Evolutionary conservation across 2,113 vertebrate species (phyloP), one percentile per base, ranked within the genome.

Genomic region (Rostratula benghalensis): DNA sequence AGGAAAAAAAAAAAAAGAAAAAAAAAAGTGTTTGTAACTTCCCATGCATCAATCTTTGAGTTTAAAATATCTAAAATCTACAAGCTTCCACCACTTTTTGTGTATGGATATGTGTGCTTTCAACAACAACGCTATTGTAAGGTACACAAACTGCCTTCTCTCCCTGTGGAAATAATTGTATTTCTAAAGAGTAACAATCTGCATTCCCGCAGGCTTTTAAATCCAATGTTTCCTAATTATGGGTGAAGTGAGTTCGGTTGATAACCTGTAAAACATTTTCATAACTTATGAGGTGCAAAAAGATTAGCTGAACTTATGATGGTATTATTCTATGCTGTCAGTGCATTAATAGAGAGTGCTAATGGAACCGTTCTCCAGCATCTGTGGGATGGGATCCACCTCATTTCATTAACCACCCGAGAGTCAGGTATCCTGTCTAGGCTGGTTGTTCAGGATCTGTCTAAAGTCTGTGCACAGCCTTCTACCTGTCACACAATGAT

Each of bases 191-290:
- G 6, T 30, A 53, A 50, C 60, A 28, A 77, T 64, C 43, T 25
- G 23, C 73, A 69, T 75, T 89, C 57, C 46, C 2, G 5, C 20
- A 85, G 77, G 60, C 35, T 82, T 96, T 96, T 79, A 87, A 89
- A 89, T 57, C 41, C 74, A 63, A 5, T 33, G 56, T 81, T 86
- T 92, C 76, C 39, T 94, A 94, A 93, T 90, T 68, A 50, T 27
- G 48, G 59, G 63, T 67, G 59, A 89, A 86, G 63, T 43, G 41
- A 83, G 45, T 88, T 86, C 68, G 78, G 51, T 13, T 84, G 83
- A 90, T 91, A 95, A 69, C 61, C 65, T 91, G 53, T 39, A 89
- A 78, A 71, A 53, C 28, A 80, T 71, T 92, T 90, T 81, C 69
- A 24, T 57, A 48, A 78, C 64, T 88, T 93, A 75, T 3, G 35